These are phyloP conservation scores for Alentia gelatinosa DNA, from an alignment of 2,888 invertebrate species.

Conservation along the genomic window DNA sequence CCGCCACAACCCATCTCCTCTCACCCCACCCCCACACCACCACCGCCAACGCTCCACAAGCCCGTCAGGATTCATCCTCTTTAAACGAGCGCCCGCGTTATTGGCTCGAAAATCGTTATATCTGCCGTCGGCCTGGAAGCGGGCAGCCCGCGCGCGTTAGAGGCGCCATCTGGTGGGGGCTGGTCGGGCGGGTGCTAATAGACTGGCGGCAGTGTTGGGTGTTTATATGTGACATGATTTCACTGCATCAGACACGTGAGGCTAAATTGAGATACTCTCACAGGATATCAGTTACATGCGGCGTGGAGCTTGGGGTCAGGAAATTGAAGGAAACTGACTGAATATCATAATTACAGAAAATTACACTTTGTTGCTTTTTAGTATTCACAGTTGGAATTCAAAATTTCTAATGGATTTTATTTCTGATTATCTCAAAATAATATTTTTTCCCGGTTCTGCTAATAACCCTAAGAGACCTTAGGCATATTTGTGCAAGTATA, in stretches of 20 bases:
- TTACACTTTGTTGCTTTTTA: too few relatives aligned
- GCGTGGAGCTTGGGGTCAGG: neutral
- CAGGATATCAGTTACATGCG: neutral
- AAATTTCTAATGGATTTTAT: too few relatives aligned
- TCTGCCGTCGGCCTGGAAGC: neutral
- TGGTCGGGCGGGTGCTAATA: neutral
- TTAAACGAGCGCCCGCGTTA: neutral
- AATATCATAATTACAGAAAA: too few relatives aligned
- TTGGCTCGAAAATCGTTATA: slow-evolving; percentile 1
- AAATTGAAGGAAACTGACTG: neutral
- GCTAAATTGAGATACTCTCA: neutral
- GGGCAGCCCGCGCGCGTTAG: neutral
- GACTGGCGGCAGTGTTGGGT: neutral
- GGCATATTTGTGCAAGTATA: too few relatives aligned
- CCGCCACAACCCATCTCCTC: neutral
- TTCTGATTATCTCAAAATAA: too few relatives aligned
- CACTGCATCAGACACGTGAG: neutral
- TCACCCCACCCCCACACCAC: neutral
- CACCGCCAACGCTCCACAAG: neutral
- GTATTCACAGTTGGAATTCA: too few relatives aligned
- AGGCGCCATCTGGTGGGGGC: neutral
- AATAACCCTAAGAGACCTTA: too few relatives aligned
- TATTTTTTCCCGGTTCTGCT: too few relatives aligned
- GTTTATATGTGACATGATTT: neutral
- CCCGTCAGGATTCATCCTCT: neutral